Evolutionary conservation across 2,888 invertebrate genomes (phyloP), one percentile per base, ranked within the genome.

Genomic region (Agonopterix heracliana): DNA sequence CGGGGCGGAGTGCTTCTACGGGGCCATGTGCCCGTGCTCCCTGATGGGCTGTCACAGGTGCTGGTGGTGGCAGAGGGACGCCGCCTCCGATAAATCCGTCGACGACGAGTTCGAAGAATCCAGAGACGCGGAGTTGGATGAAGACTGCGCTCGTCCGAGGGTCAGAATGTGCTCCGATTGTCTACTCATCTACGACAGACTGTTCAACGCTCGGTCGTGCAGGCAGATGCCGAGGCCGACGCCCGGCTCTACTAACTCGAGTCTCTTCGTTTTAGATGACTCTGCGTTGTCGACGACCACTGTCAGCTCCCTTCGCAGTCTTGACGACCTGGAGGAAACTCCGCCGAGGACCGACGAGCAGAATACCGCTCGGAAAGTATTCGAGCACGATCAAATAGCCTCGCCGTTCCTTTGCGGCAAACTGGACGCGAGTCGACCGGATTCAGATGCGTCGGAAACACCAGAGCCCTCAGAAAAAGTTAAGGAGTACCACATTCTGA

Each of bases 201-300:
- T 74, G 42, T 65, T 78, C 49, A 66, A 69, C 57, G 57, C 64
- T 36, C 55, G 68, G 45, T 4, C 55, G 41, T 42, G 26, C 13
- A 34, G 52, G 35, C 41, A 46, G 44, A 47, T 49, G 11, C 45
- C 47, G 44, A 11, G 52, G 36, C 47, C 55, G 35, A 54, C 64
- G 10, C 56, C 56, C 49, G 85, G 88, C 46, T 84, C 83, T 8
- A 89, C 86, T 8, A 85, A 80, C 8, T 90, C 90, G 9, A 89
- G 90, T 52, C 81, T 91, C 9, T 89, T 90, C 54, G 71, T 92
- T 35, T 66, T 90, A 10, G 92, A 91, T 74, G 93, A 93, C 61
- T 90, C 91, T 44, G 90, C 91, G 10, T 56, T 71, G 47, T 73
- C 78, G 10, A 75, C 66, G 56, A 89, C 90, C 8, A 89, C 90